Evolutionary conservation across 2,797 vertebrate species (phyloP), one percentile per base, ranked within the genome.

Genomic region (Sciaenops ocellatus): DNA sequence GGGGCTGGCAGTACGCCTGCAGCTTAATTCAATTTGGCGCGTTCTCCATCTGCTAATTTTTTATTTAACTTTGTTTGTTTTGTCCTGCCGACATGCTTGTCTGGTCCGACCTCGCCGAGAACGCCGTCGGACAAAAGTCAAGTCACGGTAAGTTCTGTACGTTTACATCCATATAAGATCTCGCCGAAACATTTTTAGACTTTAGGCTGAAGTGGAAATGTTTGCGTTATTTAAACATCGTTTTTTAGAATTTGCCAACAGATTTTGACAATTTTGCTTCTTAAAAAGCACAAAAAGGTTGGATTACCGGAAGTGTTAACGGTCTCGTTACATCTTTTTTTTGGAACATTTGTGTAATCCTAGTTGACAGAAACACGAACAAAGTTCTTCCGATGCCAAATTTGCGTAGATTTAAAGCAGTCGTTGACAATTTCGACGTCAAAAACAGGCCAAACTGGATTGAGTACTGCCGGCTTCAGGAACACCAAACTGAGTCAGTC

Each of bases 401-500:
- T 34, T 34, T 34, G 8, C 1, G 34, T 34, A 34, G 34, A 34
- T 34, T 34, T 9, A 34, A 15, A n/a, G n/a, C n/a, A n/a, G n/a
- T n/a, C n/a, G n/a, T n/a, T n/a, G n/a, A n/a, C n/a, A n/a, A n/a
- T n/a, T n/a, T n/a, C n/a, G n/a, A n/a, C n/a, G n/a, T n/a, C n/a
- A n/a, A n/a, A n/a, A 77, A 68, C 56, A 64, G 69, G 59, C 34
- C 44, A 50, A 69, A 55, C 3, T 60, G 11, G 46, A 73, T 38
- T 18, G 6, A 34, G 20, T 1, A 2, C 51, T 1, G 16, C 22
- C 9, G 9, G 13, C 50, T 30, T 46, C 1, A 26, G 28, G 41
- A 55, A 34, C 26, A 10, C 28, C n/a, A 11, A 67, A 52, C 62
- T 5, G 24, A 15, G 57, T 52, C 11, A 24, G 56, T 50, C 22